Evolutionary conservation across 2,888 invertebrate species (phyloP).

Genomic region (Notocelia uddmanniana): DNA sequence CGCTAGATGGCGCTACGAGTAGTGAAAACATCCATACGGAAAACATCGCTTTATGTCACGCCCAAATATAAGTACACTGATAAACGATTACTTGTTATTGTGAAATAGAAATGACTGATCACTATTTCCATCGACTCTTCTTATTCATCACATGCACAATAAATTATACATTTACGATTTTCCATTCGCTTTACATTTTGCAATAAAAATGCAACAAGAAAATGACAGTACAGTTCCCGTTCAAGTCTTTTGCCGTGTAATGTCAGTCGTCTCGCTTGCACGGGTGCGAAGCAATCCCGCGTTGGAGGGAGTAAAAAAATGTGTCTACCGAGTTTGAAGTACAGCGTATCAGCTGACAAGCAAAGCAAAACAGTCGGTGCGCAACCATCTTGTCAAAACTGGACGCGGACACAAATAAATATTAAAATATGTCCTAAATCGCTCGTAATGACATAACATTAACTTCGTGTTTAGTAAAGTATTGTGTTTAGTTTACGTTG

Average conservation of each 20-base stretch:
- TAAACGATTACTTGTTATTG: conserved; percentile 68
- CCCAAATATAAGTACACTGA: conserved; percentile 70
- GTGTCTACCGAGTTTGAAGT: conserved; percentile 64
- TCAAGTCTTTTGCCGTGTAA: conserved; percentile 66
- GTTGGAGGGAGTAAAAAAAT: conserved; percentile 60
- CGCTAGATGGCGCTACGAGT: conserved; percentile 66
- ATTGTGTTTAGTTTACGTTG: conserved; percentile 75
- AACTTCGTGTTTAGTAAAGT: conserved; percentile 75
- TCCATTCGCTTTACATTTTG: conserved; percentile 60
- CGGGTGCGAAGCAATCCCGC: conserved; percentile 9
- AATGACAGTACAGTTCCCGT: conserved; percentile 74
- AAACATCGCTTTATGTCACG: conserved; percentile 69
- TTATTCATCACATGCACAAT: conserved; percentile 72
- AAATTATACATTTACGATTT: conserved; percentile 65
- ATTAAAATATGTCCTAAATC: conserved; percentile 84
- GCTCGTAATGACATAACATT: conserved; percentile 79
- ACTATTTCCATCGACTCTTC: conserved; percentile 61
- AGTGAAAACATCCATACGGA: conserved; percentile 41
- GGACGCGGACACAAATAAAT: conserved; percentile 84
- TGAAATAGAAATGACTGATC: conserved; percentile 77
- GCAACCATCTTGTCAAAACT: conserved; percentile 87
- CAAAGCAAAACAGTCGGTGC: conserved; percentile 87
- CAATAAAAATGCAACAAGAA: conserved; percentile 79
- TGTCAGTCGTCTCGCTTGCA: conserved; percentile 62
- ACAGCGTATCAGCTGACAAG: conserved; percentile 86